Percentiles rank a stretch among this genome's conserved stretches.
phyloP scores from a whole-genome alignment of 2,888 invertebrate genomes.

The Apodemia duryi region DNA sequence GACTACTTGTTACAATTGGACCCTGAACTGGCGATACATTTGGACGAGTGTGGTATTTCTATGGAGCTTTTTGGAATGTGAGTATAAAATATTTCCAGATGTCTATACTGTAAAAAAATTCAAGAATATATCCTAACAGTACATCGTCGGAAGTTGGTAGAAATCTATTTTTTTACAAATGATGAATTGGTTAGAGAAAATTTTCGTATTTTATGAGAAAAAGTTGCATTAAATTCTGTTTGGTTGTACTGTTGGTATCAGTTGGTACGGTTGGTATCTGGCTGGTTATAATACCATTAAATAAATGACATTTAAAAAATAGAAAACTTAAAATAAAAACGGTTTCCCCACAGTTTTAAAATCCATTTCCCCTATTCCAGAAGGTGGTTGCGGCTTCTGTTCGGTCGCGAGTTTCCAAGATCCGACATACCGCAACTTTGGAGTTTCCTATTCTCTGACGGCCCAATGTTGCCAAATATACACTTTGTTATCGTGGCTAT shows the following conservation, averaged over 20 bases:
- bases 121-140: neutral
- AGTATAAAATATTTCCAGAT: slow-evolving; percentile 39
- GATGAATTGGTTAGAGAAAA: too few species aligned
- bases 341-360: neutral
- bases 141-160: too few species aligned
- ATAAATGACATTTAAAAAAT: too few species aligned
- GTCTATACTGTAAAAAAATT: too few species aligned
- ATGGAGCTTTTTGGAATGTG: slow-evolving; percentile 92
- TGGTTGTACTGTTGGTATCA: too few species aligned
- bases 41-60: slow-evolving; percentile 86
- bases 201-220: too few species aligned
- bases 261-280: too few species aligned
- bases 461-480: slow-evolving; percentile 58
- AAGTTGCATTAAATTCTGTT: too few species aligned
- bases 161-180: too few species aligned
- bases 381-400: slow-evolving; percentile 90
- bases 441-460: slow-evolving; percentile 91
- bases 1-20: slow-evolving; percentile 81
- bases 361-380: slow-evolving; percentile 56
- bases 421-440: slow-evolving; percentile 87
- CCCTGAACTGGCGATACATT: slow-evolving; percentile 75
- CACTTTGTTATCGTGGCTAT: slow-evolving; percentile 87
- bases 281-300: too few species aligned
- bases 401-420: slow-evolving; percentile 90
- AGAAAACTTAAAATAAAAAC: too few species aligned